phyloP scores from a whole-genome alignment of 2,888 invertebrate genomes.

The Polymixis flavicincta region DNA sequence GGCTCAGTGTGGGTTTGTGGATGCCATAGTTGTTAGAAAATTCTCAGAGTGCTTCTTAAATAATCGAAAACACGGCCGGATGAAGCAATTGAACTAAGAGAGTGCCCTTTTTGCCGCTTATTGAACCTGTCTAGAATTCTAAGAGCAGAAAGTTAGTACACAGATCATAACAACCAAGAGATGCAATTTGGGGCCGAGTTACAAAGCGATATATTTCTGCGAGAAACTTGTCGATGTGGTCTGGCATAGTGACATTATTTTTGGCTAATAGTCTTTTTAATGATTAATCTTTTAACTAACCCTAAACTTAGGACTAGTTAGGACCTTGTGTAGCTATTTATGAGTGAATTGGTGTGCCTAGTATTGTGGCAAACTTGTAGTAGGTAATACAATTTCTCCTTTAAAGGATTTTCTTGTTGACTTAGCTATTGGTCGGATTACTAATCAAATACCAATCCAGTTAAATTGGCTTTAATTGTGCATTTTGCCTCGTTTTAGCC shows the following conservation, averaged over 20 bases:
- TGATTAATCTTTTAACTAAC: neutral
- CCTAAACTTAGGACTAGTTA: neutral
- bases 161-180: neutral
- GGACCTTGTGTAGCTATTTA: neutral
- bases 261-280: neutral
- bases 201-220: neutral
- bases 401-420: neutral
- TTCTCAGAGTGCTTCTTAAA: neutral
- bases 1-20: neutral
- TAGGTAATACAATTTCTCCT: neutral
- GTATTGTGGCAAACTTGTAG: neutral
- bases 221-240: constrained; percentile 1
- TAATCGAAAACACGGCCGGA: neutral
- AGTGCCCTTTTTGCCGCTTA: neutral
- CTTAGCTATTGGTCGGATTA: neutral
- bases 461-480: neutral
- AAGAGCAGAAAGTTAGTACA: neutral
- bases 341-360: neutral
- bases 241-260: neutral
- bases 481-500: constrained; percentile 2
- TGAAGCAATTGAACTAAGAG: neutral
- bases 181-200: neutral
- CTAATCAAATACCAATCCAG: constrained; percentile 8
- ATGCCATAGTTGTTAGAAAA: neutral
- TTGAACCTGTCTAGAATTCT: constrained; percentile 3